A percentile compares a stretch with the other conserved stretches of the same genome.
Evolutionary conservation across 1,140 invertebrate genomes (phyloP).

Genomic region (Littorina saxatilis): DNA sequence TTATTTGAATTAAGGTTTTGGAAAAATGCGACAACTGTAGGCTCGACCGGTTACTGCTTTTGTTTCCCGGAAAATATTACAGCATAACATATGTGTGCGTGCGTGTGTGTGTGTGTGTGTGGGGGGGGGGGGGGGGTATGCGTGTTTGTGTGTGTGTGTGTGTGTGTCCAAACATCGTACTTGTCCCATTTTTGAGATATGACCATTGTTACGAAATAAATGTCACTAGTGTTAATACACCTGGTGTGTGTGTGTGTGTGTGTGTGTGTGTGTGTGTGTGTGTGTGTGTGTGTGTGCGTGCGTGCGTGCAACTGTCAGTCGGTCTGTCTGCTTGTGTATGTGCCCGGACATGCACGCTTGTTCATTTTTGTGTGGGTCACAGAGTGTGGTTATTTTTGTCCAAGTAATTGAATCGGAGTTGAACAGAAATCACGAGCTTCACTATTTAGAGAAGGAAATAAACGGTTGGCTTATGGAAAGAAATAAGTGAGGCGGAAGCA

Average conservation of each 20-base stretch:
- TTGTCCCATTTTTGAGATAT: neutral
- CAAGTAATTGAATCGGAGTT: neutral
- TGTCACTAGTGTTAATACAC: neutral
- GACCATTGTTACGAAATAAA: neutral
- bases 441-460: neutral
- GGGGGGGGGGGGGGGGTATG: too few species aligned
- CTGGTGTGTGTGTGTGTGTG: neutral
- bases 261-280: conserved; percentile 3
- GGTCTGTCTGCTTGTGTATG: neutral
- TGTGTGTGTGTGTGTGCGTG: neutral
- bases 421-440: neutral
- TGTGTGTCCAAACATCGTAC: neutral
- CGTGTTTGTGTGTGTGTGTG: too few species aligned
- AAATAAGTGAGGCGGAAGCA: too few species aligned
- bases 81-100: too few species aligned
- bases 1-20: too few species aligned
- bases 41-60: neutral
- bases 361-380: neutral
- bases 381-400: neutral
- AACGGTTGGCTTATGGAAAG: neutral
- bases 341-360: neutral
- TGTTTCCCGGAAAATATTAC: neutral
- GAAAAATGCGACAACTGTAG: neutral
- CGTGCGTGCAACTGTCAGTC: neutral
- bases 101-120: too few species aligned